Percentiles rank a stretch among this genome's conserved stretches.
Conservation (phyloP, 2,113 vertebrate species). For the Tricholaema leucomelas region DNA sequence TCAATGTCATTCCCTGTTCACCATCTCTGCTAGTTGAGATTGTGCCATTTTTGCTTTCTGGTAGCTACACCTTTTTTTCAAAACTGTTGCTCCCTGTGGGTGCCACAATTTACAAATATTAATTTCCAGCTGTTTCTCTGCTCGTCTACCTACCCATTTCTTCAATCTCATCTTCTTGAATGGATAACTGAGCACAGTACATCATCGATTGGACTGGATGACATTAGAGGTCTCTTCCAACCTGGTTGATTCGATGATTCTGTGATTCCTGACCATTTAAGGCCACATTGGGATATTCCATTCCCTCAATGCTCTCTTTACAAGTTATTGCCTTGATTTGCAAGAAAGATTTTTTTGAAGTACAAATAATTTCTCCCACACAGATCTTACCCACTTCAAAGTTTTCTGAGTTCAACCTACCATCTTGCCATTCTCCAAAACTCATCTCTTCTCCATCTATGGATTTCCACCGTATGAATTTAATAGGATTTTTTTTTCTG, state of each 20-base stretch:
- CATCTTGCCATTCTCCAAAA: background rate
- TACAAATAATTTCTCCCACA: background rate
- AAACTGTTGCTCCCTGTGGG: background rate
- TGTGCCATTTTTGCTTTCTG: background rate
- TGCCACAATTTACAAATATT: background rate
- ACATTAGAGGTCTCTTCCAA: too few relatives aligned
- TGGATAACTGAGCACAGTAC: background rate
- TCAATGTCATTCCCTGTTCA: background rate
- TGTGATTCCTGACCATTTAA: background rate
- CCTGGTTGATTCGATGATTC: too few relatives aligned
- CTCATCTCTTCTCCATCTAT: background rate
- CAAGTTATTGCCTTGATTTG: background rate
- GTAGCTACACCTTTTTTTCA: background rate
- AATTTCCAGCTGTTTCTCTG: background rate
- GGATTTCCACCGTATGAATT: background rate
- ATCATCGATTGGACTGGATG: background rate
- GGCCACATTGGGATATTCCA: background rate
- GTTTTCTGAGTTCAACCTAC: background rate
- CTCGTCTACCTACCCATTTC: background rate
- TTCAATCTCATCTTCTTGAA: background rate
- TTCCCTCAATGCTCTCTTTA: background rate
- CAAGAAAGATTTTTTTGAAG: background rate
- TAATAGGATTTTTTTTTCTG: conserved; percentile 7
- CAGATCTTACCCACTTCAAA: background rate
- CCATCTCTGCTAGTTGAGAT: background rate